These are phyloP conservation scores for Trissolcus brochymenae DNA, from an alignment of 2,888 invertebrate species.

Conservation along the genomic window DNA sequence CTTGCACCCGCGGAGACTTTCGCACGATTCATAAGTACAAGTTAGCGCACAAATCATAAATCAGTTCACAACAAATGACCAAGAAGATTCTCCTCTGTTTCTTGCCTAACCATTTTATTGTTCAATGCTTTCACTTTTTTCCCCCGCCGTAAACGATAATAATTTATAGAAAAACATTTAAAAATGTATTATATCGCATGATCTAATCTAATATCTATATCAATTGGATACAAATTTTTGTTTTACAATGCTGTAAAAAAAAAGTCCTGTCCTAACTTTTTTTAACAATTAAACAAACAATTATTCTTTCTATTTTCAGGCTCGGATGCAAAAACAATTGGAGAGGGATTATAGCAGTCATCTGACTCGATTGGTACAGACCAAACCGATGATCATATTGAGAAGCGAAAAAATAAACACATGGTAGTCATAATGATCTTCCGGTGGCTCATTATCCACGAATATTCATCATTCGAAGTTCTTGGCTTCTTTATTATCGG, in stretches of 20 bases:
- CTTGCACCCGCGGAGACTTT: conserved; percentile 47
- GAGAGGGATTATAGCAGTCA: conserved; percentile 34
- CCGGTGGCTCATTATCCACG: conserved; percentile 53
- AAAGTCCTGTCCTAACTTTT: too few species aligned
- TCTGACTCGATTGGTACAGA: conserved; percentile 47
- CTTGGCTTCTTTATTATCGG: conserved; percentile 45
- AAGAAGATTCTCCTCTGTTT: conserved; percentile 21
- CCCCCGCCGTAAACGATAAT: too few species aligned
- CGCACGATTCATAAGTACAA: conserved; percentile 56
- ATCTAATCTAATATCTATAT: too few species aligned
- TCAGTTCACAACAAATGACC: conserved; percentile 45
- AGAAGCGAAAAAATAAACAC: conserved; percentile 8
- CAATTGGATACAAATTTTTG: too few species aligned
- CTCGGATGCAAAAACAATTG: too few species aligned
- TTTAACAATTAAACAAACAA: too few species aligned
- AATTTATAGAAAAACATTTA: too few species aligned
- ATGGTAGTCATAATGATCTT: conserved; percentile 45
- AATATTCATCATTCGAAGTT: conserved; percentile 52
- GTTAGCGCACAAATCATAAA: conserved; percentile 55
- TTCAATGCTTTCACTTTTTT: too few species aligned
- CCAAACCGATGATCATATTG: conserved; percentile 30
- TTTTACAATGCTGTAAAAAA: too few species aligned
- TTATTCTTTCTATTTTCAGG: too few species aligned
- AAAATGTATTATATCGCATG: too few species aligned
- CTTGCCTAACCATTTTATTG: too few species aligned